Conservation (phyloP, 2,113 vertebrate genomes). For the Seriola quinqueradiata region DNA sequence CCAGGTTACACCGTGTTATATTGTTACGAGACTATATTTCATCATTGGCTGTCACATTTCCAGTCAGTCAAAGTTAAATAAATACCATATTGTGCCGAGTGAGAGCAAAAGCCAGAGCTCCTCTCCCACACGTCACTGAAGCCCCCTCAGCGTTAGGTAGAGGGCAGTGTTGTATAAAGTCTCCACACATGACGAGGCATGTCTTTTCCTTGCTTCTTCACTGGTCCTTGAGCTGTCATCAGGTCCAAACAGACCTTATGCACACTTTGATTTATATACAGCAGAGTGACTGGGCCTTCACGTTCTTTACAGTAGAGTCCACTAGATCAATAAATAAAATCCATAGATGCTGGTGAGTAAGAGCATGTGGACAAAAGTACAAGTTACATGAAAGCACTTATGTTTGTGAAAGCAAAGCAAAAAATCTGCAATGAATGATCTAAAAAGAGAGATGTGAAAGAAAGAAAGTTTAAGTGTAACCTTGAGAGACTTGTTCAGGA, state of each 20-base stretch:
- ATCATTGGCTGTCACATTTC: background rate
- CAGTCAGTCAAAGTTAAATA: background rate
- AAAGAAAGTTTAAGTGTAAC: too few species aligned
- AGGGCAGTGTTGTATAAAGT: constrained; percentile 67
- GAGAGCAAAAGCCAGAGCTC: background rate
- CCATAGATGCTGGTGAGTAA: background rate
- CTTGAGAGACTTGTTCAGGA: background rate
- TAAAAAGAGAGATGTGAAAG: background rate
- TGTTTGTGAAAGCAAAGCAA: background rate
- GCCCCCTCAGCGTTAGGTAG: constrained; percentile 11
- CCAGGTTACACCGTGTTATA: background rate
- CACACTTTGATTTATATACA: constrained; percentile 9
- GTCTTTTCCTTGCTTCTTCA: background rate
- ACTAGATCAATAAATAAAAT: background rate
- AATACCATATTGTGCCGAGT: background rate
- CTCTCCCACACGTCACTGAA: background rate
- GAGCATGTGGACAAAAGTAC: background rate
- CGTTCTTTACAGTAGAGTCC: background rate
- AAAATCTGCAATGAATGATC: background rate
- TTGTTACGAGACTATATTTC: background rate
- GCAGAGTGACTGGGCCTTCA: background rate
- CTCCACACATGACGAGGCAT: background rate
- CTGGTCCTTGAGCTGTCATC: constrained; percentile 22
- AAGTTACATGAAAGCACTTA: background rate
- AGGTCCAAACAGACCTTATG: constrained; percentile 5